Evolutionary conservation across 2,113 vertebrate species (phyloP), one percentile per base, ranked within the genome.

Genomic region (Callocephalon fimbriatum): DNA sequence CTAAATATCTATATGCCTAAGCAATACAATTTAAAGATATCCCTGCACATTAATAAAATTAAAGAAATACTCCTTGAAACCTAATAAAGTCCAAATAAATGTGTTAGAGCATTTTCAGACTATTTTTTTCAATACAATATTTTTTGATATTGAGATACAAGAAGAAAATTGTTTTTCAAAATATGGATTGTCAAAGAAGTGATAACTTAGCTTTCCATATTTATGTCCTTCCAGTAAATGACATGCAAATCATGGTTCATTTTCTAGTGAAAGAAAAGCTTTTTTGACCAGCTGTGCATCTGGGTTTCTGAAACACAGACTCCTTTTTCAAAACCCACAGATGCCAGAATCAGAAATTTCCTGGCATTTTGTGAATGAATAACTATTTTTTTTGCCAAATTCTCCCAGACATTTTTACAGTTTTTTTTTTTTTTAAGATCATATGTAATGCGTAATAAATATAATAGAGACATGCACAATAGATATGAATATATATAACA

Each of bases 151-250:
- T 72, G 62, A 68, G 51, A 59, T 56, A 62, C 4, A 83, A 93
- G 12, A 63, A 81, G 35, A 91, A 81, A 72, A 54, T 65, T 10
- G 12, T 16, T 48, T 90, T 88, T 92, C 40, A 90, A 91, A 94
- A 73, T 50, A 76, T 0, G 2, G 11, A 54, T 85, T 89, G 27
- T 74, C 73, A 93, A 74, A 86, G 58, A 88, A 77, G 7, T 32
- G 59, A 48, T 75, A 95, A 90, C 63, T 68, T 92, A 68, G 22
- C 44, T 93, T 77, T 95, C 70, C 87, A 79, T 96, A 95, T 92
- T 89, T 96, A 96, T 95, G 71, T 48, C 51, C 32, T 74, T 65
- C 14, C 16, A 94, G 29, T 75, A 79, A 96, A 89, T 79, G 18
- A 45, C 54, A 44, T 68, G 78, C 27, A 93, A 93, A 96, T 91